A percentile compares a stretch with the other conserved stretches of the same genome.
Conservation (phyloP, 2,113 vertebrate species). For the Mugil cephalus region DNA sequence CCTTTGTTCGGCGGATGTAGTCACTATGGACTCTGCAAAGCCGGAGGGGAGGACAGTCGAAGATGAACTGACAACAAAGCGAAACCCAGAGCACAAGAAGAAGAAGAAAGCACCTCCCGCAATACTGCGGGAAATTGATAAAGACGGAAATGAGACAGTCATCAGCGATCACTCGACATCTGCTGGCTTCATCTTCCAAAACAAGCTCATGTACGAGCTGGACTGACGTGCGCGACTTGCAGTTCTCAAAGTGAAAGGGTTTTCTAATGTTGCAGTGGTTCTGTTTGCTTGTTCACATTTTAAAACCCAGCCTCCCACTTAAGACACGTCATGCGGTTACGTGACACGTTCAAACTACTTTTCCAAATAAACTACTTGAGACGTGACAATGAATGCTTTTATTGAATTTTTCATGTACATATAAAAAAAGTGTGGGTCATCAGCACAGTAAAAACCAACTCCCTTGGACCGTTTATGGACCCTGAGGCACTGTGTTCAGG, state of each 20-base stretch:
- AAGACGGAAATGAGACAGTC: slow-evolving; percentile 81
- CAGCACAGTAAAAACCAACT: slow-evolving; percentile 45
- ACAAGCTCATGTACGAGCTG: slow-evolving; percentile 88
- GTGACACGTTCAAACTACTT: no score
- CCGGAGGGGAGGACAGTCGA: slow-evolving; percentile 31
- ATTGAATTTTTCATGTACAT: slow-evolving; percentile 50
- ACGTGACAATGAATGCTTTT: slow-evolving; percentile 44
- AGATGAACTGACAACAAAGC: slow-evolving; percentile 26
- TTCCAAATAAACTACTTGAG: slow-evolving; percentile 34
- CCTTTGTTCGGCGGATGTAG: slow-evolving; percentile 2
- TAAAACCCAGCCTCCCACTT: no score
- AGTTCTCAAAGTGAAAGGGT: no score
- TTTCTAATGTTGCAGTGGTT: no score
- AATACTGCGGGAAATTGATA: slow-evolving; percentile 79
- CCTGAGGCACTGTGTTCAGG: slow-evolving; percentile 50
- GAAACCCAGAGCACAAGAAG: accelerated
- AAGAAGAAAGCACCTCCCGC: slow-evolving; percentile 10
- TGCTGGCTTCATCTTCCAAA: slow-evolving; percentile 87
- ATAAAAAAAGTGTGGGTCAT: slow-evolving; percentile 47
- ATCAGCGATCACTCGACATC: slow-evolving; percentile 85
- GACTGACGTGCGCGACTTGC: slow-evolving; percentile 80
- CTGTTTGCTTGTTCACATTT: no score
- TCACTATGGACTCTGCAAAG: background rate
- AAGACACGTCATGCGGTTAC: no score
- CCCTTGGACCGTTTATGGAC: slow-evolving; percentile 12